Conservation (phyloP, 1,140 invertebrate genomes). For the Sweltsa coloradensis region DNA sequence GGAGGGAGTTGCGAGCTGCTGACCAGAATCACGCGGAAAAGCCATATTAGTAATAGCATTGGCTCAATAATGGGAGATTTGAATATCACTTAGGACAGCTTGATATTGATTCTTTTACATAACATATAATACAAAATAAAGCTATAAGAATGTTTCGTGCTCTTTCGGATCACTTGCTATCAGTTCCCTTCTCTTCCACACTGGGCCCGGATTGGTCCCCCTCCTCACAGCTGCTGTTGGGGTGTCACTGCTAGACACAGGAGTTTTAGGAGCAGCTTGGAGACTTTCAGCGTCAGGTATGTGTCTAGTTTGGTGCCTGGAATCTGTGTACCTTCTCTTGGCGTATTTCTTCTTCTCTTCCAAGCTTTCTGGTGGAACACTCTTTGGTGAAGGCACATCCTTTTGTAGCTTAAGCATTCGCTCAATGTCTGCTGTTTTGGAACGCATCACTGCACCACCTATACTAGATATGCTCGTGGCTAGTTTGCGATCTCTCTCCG, state of each 20-base stretch:
- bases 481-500: slow-evolving; percentile 26
- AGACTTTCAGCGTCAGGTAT: slow-evolving; percentile 40
- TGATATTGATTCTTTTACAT: too few species aligned
- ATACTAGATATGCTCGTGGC: slow-evolving; percentile 50
- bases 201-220: slow-evolving; percentile 26
- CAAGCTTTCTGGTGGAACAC: slow-evolving; percentile 15
- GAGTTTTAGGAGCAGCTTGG: slow-evolving; percentile 15
- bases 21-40: too few species aligned
- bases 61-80: too few species aligned
- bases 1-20: too few species aligned
- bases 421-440: slow-evolving; percentile 54
- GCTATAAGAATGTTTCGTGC: slow-evolving; percentile 2
- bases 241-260: neutral
- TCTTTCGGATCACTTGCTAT: slow-evolving; percentile 58
- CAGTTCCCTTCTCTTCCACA: slow-evolving; percentile 68
- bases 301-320: slow-evolving; percentile 44
- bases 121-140: too few species aligned
- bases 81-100: too few species aligned
- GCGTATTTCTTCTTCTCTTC: slow-evolving; percentile 47
- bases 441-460: slow-evolving; percentile 48
- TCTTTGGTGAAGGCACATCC: too few species aligned
- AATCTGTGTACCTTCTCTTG: slow-evolving; percentile 45
- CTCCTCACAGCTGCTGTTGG: slow-evolving; percentile 20
- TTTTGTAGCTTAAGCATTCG: slow-evolving; percentile 36
- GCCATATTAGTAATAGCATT: too few species aligned